These are phyloP conservation scores for Metaphire vulgaris DNA, from an alignment of 1,140 invertebrate genomes.

Conservation along the genomic window DNA sequence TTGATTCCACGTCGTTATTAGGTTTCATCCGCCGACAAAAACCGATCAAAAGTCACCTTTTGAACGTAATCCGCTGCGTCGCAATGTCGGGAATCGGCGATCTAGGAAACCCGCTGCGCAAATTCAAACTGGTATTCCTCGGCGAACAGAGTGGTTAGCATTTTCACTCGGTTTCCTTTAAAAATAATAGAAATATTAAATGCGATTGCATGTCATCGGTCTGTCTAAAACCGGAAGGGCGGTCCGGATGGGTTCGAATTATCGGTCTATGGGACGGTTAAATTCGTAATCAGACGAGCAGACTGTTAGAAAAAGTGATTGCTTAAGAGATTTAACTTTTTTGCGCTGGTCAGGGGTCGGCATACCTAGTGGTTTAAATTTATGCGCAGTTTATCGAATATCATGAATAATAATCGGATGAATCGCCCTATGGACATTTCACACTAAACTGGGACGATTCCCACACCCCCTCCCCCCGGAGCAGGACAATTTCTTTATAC, in stretches of 20 bases:
- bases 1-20: too few species aligned
- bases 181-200: background rate
- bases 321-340: background rate
- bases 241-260: background rate
- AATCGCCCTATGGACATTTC: too few species aligned
- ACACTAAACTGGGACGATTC: too few species aligned
- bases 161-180: background rate
- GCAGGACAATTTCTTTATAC: too few species aligned
- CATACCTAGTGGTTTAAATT: too few species aligned
- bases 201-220: background rate
- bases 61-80: too few species aligned
- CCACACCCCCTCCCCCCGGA: too few species aligned
- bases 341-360: background rate
- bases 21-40: too few species aligned
- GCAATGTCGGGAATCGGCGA: conserved; percentile 54
- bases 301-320: background rate
- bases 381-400: too few species aligned
- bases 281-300: too few species aligned
- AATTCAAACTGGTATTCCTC: conserved; percentile 98
- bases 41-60: too few species aligned
- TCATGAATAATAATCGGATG: too few species aligned
- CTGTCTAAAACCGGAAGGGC: background rate
- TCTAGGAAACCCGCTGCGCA: conserved; percentile 95
- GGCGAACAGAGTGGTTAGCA: conserved; percentile 95
- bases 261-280: background rate